Evolutionary conservation across 30 jellyfish, hydroid and myxozoan genomes (phyloP).

Genomic region (Aurelia sp.): DNA sequence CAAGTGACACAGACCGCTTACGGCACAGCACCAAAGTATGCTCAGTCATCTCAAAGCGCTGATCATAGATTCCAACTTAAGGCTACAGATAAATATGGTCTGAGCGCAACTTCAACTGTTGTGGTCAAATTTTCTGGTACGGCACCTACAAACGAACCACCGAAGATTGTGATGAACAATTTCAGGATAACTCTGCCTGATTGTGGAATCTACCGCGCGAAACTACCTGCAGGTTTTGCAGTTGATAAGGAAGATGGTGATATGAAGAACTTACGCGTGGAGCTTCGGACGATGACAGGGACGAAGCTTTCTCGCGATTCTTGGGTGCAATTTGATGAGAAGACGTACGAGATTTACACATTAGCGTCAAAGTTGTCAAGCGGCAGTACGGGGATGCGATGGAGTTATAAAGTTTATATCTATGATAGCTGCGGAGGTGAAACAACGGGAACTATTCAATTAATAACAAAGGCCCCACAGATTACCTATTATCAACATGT

Average conservation of each 20-base stretch:
- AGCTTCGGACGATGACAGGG: slow-evolving; percentile 56
- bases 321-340: slow-evolving; percentile 79
- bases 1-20: slow-evolving; percentile 34
- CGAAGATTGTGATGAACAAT: slow-evolving; percentile 32
- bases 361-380: slow-evolving; percentile 60
- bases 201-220: slow-evolving; percentile 76
- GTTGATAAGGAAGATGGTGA: slow-evolving; percentile 63
- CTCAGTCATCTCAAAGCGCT: slow-evolving; percentile 27
- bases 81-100: slow-evolving; percentile 83
- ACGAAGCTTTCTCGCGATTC: slow-evolving; percentile 64
- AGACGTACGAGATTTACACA: slow-evolving; percentile 69
- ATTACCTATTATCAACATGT: slow-evolving; percentile 37
- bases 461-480: slow-evolving; percentile 18
- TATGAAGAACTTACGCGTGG: slow-evolving; percentile 44
- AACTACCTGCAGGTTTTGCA: slow-evolving; percentile 65
- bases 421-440: slow-evolving; percentile 66
- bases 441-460: slow-evolving; percentile 49
- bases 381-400: background rate
- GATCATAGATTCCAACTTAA: slow-evolving; percentile 62
- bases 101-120: slow-evolving; percentile 52
- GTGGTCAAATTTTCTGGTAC: slow-evolving; percentile 55
- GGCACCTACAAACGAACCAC: slow-evolving; percentile 60
- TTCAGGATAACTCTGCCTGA: slow-evolving; percentile 59
- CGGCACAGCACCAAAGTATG: slow-evolving; percentile 58
- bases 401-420: slow-evolving; percentile 42